phyloP scores from a whole-genome alignment of 2,797 vertebrate species.

The Sus cebifrons region DNA sequence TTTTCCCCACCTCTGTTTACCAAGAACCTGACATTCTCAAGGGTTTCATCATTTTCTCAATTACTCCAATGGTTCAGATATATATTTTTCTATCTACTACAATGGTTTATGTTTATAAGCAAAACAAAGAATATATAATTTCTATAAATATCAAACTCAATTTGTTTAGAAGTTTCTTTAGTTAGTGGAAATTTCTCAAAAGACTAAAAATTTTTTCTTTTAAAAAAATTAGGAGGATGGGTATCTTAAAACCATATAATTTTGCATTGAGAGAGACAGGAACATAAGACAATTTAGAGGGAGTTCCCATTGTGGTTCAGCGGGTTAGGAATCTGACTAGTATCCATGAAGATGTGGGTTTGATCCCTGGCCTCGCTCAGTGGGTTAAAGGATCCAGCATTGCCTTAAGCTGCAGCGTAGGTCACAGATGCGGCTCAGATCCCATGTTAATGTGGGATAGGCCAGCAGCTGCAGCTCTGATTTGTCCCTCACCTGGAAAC shows the following conservation, averaged over 20 bases:
- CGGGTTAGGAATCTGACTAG: no score
- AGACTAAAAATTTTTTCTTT: neutral
- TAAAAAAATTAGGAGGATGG: neutral
- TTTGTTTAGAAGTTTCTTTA: conserved; percentile 1
- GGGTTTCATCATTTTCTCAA: neutral
- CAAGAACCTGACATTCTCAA: neutral
- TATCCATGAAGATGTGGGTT: no score
- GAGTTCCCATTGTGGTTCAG: neutral
- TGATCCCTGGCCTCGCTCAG: no score
- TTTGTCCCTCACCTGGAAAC: no score
- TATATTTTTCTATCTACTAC: neutral
- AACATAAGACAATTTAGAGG: conserved; percentile 49
- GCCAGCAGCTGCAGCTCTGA: no score
- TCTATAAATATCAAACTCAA: neutral
- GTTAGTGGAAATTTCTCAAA: conserved; percentile 7
- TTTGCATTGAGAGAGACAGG: neutral
- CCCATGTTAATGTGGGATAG: no score
- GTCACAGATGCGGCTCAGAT: no score
- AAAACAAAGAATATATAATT: neutral
- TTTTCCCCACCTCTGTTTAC: neutral
- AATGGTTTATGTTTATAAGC: neutral
- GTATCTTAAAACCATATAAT: neutral
- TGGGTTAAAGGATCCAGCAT: no score
- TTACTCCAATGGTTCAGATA: neutral
- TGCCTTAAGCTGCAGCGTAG: no score